These are phyloP conservation scores for Pomatorhinus ruficollis DNA, from an alignment of 2,113 vertebrate species.

Conservation along the genomic window DNA sequence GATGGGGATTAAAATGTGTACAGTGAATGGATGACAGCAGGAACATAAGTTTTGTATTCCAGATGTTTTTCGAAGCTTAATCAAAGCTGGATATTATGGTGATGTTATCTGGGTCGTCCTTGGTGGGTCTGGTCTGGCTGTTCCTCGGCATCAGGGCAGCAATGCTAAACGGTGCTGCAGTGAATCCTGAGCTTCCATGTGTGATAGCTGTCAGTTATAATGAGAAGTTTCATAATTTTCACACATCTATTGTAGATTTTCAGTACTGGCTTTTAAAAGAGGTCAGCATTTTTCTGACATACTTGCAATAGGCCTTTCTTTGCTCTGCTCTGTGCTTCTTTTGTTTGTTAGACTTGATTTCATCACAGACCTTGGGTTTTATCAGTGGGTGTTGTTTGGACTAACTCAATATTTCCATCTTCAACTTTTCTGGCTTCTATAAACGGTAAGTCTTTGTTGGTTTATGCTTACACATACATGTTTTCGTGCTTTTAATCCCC, in stretches of 20 bases:
- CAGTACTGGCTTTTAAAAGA: background rate
- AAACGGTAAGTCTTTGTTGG: background rate
- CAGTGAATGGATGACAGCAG: background rate
- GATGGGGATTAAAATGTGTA: background rate
- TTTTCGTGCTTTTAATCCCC: background rate
- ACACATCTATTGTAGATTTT: background rate
- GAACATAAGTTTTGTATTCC: background rate
- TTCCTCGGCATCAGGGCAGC: background rate
- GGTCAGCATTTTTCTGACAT: background rate
- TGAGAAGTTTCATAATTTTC: background rate
- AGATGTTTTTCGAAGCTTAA: conserved; percentile 9
- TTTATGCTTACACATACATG: background rate
- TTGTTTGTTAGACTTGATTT: conserved; percentile 57
- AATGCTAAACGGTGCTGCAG: background rate
- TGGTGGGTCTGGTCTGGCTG: background rate
- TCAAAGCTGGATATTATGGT: background rate
- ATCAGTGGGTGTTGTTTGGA: conserved; percentile 49
- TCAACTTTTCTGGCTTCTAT: conserved; percentile 22
- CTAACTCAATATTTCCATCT: conserved; percentile 15
- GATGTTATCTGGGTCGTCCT: background rate
- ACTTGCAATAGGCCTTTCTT: background rate
- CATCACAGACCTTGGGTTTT: conserved; percentile 60
- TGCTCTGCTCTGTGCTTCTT: background rate
- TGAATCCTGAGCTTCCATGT: background rate
- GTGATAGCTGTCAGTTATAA: background rate